phyloP scores from a whole-genome alignment of 2,888 invertebrate genomes.

The Saturnia pavonia region DNA sequence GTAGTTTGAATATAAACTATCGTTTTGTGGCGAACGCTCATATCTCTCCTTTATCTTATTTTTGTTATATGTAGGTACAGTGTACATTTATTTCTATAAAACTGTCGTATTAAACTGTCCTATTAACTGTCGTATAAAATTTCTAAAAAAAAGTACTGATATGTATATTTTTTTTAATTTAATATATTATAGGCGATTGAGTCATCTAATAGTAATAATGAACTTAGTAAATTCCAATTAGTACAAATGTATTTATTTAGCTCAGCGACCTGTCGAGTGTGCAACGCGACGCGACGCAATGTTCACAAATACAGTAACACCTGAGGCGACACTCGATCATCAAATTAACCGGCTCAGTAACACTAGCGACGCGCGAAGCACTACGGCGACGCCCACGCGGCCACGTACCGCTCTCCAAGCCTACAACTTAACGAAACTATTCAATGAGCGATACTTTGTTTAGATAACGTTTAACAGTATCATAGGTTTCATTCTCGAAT shows the following conservation, averaged over 20 bases:
- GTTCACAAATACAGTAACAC: slow-evolving; percentile 4
- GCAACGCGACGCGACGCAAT: background rate
- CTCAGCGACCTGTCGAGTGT: background rate
- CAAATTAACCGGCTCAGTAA: slow-evolving; percentile 17
- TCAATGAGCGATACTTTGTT: slow-evolving; percentile 33
- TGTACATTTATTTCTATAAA: background rate
- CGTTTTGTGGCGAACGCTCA: background rate
- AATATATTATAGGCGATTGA: background rate
- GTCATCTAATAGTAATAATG: background rate
- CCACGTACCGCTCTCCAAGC: background rate
- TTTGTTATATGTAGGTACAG: background rate
- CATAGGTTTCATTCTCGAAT: slow-evolving; percentile 16
- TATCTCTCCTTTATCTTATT: background rate
- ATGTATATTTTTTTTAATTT: background rate
- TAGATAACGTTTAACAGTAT: slow-evolving; percentile 22
- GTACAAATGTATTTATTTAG: slow-evolving; percentile 8
- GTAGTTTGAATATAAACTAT: background rate
- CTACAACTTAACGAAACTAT: slow-evolving; percentile 29
- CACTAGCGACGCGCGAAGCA: background rate
- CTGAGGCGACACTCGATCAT: slow-evolving; percentile 20
- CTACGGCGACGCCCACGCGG: slow-evolving; percentile 15
- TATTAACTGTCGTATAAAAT: no score
- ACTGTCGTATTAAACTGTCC: background rate
- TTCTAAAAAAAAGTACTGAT: no score
- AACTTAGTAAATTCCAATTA: background rate